A percentile compares a stretch with the other conserved stretches of the same genome.
Evolutionary conservation across 1,140 invertebrate species (phyloP).

Genomic region (Apis dorsata): DNA sequence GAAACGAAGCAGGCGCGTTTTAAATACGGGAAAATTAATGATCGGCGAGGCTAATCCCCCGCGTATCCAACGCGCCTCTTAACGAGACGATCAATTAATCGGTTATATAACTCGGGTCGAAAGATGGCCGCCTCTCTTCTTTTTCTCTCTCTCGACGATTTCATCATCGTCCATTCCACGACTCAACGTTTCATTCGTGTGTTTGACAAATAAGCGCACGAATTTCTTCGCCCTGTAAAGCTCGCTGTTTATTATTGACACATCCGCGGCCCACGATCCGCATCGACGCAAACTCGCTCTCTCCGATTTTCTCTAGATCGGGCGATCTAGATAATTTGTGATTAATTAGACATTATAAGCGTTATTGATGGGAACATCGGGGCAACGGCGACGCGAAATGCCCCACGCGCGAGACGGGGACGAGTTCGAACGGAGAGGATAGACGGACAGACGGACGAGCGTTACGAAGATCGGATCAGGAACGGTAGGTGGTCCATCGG

Average conservation of each 20-base stretch:
- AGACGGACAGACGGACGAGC: slow-evolving; percentile 73
- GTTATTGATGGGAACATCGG: slow-evolving; percentile 78
- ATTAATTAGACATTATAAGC: slow-evolving; percentile 80
- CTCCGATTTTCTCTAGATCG: slow-evolving; percentile 25
- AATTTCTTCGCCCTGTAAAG: not conserved
- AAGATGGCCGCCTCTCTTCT: not conserved
- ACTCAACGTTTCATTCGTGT: no score
- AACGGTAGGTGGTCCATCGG: slow-evolving; percentile 79
- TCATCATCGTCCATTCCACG: slow-evolving; percentile 23
- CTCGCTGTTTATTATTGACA: slow-evolving; percentile 32
- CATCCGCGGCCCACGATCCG: not conserved
- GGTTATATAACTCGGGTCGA: slow-evolving; percentile 11
- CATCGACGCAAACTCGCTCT: slow-evolving; percentile 6
- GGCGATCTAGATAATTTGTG: slow-evolving; percentile 79
- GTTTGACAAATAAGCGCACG: slow-evolving; percentile 29
- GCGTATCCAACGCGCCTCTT: slow-evolving; percentile 1
- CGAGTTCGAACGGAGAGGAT: slow-evolving; percentile 58
- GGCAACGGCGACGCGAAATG: slow-evolving; percentile 50
- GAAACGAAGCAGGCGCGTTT: not conserved
- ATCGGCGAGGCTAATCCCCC: slow-evolving; percentile 12
- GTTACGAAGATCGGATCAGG: slow-evolving; percentile 78
- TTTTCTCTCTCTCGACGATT: slow-evolving; percentile 9
- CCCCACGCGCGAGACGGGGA: slow-evolving; percentile 48
- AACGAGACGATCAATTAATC: slow-evolving; percentile 50
- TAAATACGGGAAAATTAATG: slow-evolving; percentile 41